Evolutionary conservation across 2,113 vertebrate genomes (phyloP).

Genomic region (Tor tambroides): DNA sequence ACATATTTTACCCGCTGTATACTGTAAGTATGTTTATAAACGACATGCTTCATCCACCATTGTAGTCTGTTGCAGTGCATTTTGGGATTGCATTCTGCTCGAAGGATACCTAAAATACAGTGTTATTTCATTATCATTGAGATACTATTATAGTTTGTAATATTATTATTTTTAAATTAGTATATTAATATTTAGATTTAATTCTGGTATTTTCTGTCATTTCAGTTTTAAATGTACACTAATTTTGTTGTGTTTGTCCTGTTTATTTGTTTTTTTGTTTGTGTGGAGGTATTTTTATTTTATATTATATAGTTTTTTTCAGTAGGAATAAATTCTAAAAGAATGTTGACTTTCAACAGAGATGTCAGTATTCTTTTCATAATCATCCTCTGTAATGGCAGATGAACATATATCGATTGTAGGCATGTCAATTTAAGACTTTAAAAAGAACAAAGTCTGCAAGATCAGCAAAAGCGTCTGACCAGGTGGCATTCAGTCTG

Average conservation of each 20-base stretch:
- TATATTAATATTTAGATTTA: no score
- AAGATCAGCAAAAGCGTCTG: not conserved
- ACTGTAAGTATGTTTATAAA: no score
- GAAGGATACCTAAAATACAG: not conserved
- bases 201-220: no score
- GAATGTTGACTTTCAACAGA: not conserved
- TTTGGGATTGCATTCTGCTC: not conserved
- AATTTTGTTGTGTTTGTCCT: no score
- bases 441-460: not conserved
- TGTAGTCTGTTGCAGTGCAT: not conserved
- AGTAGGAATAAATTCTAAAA: no score
- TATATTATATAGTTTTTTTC: no score
- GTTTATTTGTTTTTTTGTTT: not conserved
- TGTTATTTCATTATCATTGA: no score
- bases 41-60: not conserved
- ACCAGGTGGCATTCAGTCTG: not conserved
- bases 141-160: no score
- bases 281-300: no score
- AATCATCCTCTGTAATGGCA: not conserved
- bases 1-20: no score
- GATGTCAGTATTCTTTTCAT: not conserved
- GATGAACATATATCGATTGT: not conserved
- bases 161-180: no score
- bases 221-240: no score
- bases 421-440: not conserved